A percentile compares a stretch with the other conserved stretches of the same genome.
phyloP scores from a whole-genome alignment of 2,888 invertebrate species.

The Microdon myrmicae region DNA sequence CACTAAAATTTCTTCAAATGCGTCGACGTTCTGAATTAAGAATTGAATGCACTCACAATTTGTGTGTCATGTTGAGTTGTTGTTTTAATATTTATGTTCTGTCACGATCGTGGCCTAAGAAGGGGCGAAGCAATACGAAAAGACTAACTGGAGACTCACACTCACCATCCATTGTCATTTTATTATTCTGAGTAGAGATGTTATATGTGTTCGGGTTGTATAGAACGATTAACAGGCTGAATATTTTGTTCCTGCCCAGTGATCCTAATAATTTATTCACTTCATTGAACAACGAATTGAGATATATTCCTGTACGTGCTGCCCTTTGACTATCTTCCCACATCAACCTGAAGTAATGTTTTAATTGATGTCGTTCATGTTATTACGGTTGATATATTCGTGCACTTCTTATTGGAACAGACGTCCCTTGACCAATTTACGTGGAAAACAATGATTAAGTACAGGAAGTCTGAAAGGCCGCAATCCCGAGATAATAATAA shows the following conservation, averaged over 20 bases:
- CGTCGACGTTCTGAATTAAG: conserved; percentile 30
- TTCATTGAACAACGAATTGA: conserved; percentile 47
- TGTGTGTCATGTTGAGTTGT: conserved; percentile 5
- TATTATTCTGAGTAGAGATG: conserved; percentile 41
- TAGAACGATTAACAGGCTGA: no score
- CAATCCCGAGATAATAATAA: no score
- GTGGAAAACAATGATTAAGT: conserved; percentile 8
- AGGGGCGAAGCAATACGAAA: conserved; percentile 1
- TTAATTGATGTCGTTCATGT: conserved; percentile 49
- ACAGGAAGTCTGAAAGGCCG: conserved; percentile 36
- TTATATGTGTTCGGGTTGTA: conserved; percentile 21
- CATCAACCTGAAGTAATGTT: conserved; percentile 34
- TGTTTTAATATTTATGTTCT: conserved; percentile 19
- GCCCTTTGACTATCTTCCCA: conserved; percentile 27
- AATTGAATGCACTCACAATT: conserved; percentile 36
- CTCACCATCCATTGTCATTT: conserved; percentile 50
- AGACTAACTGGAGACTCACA: conserved; percentile 17
- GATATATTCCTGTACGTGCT: conserved; percentile 44
- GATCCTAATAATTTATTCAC: conserved; percentile 46
- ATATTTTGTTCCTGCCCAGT: conserved; percentile 3
- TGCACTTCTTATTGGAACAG: no score
- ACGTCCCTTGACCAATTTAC: conserved; percentile 20
- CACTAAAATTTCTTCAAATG: conserved; percentile 25
- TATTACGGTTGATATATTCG: background rate
- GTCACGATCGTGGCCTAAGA: conserved; percentile 22